These are phyloP conservation scores for Mystacornis crossleyi DNA, from an alignment of 2,113 vertebrate genomes.

Conservation along the genomic window DNA sequence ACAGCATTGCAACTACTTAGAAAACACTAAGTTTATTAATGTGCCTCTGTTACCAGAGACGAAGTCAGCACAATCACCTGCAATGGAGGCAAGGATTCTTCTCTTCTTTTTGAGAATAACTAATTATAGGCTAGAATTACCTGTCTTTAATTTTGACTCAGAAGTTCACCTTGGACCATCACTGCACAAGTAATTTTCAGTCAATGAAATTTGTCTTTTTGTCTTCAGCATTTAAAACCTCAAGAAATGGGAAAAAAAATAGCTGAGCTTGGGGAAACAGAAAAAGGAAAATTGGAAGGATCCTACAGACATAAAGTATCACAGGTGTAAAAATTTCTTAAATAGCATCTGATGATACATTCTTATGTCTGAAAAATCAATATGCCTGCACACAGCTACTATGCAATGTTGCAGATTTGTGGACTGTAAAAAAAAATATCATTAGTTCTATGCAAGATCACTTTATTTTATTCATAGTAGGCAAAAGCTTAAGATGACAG, in stretches of 20 bases:
- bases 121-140: neutral
- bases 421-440: neutral
- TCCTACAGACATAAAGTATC: neutral
- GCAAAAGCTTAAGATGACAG: neutral
- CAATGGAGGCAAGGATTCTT: conserved; percentile 52
- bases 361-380: neutral
- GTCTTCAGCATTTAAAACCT: neutral
- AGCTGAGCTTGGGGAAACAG: neutral
- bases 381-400: neutral
- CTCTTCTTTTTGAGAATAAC: neutral
- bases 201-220: neutral
- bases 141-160: neutral
- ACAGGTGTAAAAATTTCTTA: neutral
- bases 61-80: neutral
- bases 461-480: neutral
- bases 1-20: conserved; percentile 85
- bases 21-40: conserved; percentile 74
- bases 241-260: fast-evolving
- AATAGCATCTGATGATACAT: neutral
- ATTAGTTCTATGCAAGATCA: neutral
- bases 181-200: neutral
- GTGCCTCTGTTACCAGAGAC: conserved; percentile 66
- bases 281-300: neutral
- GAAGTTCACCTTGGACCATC: neutral
- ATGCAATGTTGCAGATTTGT: neutral